Evolutionary conservation across 2,888 invertebrate genomes (phyloP).

Genomic region (Thalpophila matura): DNA sequence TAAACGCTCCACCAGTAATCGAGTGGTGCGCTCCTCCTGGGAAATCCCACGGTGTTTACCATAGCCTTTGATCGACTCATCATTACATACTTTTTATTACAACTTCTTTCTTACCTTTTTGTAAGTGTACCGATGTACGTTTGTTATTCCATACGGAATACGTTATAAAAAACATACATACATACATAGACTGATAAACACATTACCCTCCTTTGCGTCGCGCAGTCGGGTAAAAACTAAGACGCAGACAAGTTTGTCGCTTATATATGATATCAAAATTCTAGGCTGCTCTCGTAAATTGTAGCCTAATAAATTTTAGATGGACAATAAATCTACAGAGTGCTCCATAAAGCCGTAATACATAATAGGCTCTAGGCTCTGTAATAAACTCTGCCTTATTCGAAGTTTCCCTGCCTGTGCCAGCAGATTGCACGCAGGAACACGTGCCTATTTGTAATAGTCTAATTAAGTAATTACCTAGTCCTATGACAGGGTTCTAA

Average conservation of each 20-base stretch:
- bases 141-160: neutral
- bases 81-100: slow-evolving; percentile 3
- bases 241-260: slow-evolving; percentile 6
- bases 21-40: slow-evolving; percentile 20
- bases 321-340: slow-evolving; percentile 14
- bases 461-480: slow-evolving; percentile 6
- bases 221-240: neutral
- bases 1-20: neutral
- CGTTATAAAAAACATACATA: neutral
- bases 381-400: slow-evolving; percentile 12
- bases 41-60: slow-evolving; percentile 12
- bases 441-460: slow-evolving; percentile 17
- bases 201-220: too few species aligned
- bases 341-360: slow-evolving; percentile 7
- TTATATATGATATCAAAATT: slow-evolving; percentile 12
- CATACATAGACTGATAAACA: too few species aligned
- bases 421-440: neutral
- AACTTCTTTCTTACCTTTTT: slow-evolving; percentile 5
- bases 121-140: neutral
- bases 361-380: neutral
- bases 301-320: slow-evolving; percentile 20
- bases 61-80: slow-evolving; percentile 17
- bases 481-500: neutral
- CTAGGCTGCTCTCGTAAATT: slow-evolving; percentile 20
- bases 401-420: slow-evolving; percentile 4